Evolutionary conservation across 2,888 invertebrate species (phyloP).

Genomic region (Lathronympha strigana): DNA sequence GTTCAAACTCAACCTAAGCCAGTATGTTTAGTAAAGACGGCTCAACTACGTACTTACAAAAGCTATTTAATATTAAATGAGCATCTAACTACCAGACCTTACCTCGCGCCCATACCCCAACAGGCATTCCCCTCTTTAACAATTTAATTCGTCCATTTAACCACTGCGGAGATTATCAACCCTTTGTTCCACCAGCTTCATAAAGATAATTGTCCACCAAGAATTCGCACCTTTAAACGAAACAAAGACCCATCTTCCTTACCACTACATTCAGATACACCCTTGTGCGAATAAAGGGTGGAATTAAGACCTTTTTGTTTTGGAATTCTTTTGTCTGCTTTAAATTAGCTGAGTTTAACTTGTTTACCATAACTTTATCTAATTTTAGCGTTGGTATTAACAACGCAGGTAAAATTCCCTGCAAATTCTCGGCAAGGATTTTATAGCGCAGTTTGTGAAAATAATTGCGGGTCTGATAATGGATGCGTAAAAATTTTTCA

Average conservation of each 20-base stretch:
- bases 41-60: not conserved
- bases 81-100: constrained; percentile 33
- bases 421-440: constrained; percentile 2
- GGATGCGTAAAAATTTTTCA: constrained; percentile 7
- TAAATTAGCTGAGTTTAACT: constrained; percentile 33
- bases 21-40: no score
- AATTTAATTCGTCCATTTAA: constrained; percentile 76
- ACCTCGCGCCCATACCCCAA: constrained; percentile 35
- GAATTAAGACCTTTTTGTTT: constrained; percentile 28
- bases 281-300: not conserved
- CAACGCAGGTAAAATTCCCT: constrained; percentile 19
- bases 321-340: constrained; percentile 41
- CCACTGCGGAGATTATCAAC: constrained; percentile 65
- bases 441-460: constrained; percentile 23
- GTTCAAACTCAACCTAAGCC: no score
- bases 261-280: not conserved
- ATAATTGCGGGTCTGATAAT: constrained; percentile 23
- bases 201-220: constrained; percentile 65
- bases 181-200: constrained; percentile 73
- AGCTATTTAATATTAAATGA: not conserved
- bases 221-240: constrained; percentile 19
- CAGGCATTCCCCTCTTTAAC: constrained; percentile 59
- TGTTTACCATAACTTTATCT: constrained; percentile 30
- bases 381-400: constrained; percentile 33
- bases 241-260: not conserved